phyloP scores from a whole-genome alignment of 1,140 invertebrate genomes.

The Trachymyrmex cornetzi region DNA sequence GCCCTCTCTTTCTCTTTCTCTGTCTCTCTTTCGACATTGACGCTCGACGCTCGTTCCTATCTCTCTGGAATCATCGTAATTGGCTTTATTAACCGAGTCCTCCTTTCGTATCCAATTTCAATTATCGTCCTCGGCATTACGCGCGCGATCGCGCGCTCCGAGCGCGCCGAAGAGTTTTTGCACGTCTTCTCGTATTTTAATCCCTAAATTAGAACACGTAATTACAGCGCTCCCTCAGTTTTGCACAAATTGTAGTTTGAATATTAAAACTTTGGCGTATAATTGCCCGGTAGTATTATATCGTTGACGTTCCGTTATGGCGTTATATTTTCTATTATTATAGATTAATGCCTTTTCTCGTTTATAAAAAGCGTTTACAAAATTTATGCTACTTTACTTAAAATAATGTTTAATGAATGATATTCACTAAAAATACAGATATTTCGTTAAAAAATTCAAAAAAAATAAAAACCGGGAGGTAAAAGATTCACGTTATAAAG shows the following conservation, averaged over 20 bases:
- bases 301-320: slow-evolving; percentile 19
- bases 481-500: background rate
- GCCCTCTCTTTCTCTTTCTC: background rate
- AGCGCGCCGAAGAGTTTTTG: slow-evolving; percentile 49
- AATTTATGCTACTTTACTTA: background rate
- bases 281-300: slow-evolving; percentile 39
- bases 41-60: slow-evolving; percentile 44
- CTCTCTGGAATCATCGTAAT: slow-evolving; percentile 70
- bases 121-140: slow-evolving; percentile 69
- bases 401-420: background rate
- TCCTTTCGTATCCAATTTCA: slow-evolving; percentile 71
- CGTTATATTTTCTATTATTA: slow-evolving; percentile 1
- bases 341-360: slow-evolving; percentile 9
- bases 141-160: slow-evolving; percentile 33
- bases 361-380: slow-evolving; percentile 1
- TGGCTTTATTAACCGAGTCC: slow-evolving; percentile 70
- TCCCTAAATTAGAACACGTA: slow-evolving; percentile 59
- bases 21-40: slow-evolving; percentile 15
- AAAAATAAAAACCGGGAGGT: background rate
- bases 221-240: slow-evolving; percentile 34
- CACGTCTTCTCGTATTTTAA: slow-evolving; percentile 57
- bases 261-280: slow-evolving; percentile 51
- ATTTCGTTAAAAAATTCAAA: background rate
- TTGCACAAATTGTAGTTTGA: slow-evolving; percentile 54
- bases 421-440: background rate